Base-by-base conservation (phyloP, 2,113 vertebrate genomes). In the Nyctibius bracteatus region DNA sequence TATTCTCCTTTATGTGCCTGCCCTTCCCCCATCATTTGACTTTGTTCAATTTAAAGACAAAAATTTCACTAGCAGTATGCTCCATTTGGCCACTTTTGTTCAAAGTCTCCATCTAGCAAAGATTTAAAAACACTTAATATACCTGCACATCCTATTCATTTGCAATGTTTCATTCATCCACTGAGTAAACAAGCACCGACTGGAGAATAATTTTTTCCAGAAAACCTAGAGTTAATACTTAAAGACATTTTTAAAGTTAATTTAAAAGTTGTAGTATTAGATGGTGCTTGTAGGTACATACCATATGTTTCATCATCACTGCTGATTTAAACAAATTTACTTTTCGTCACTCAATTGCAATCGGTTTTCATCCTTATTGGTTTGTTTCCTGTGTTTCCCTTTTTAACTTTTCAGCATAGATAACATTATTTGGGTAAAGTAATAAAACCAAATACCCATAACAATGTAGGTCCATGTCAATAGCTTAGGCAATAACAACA, bases 1-100 rank as follows among this genome's bases (percentile, higher is more conserved):
- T 49, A 30, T 31, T 83, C 9, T 75, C 15, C 6, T 41, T 46
- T 78, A 27, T 70, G 8, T 63, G 4, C 6, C 47, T 72, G 15
- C 2, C 23, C 5, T 72, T 72, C 8, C 6, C 5, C 9, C 4
- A 51, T 1, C 2, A 8, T 12, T 47, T 51, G 24, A 43, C 6
- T 78, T 61, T 43, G 4, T 14, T 71, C 22, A 66, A 10, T 28
- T 70, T 78, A 67, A 85, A 88, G 14, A 51, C 14, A 54, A n/a
- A 70, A 3, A 63, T 57, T 82, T 83, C 54, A 43, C 24, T 33
- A 23, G 7, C 14, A 31, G 2, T 21, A 24, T 41, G 33, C 21
- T 72, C 46, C 21, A 33, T 73, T 68, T 77, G 9, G 9, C 9
- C 21, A 13, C 6, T 73, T 86, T 39, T 47, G 2, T 55, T 72